phyloP scores from a whole-genome alignment of 2,888 invertebrate genomes.

The Dryobota labecula region DNA sequence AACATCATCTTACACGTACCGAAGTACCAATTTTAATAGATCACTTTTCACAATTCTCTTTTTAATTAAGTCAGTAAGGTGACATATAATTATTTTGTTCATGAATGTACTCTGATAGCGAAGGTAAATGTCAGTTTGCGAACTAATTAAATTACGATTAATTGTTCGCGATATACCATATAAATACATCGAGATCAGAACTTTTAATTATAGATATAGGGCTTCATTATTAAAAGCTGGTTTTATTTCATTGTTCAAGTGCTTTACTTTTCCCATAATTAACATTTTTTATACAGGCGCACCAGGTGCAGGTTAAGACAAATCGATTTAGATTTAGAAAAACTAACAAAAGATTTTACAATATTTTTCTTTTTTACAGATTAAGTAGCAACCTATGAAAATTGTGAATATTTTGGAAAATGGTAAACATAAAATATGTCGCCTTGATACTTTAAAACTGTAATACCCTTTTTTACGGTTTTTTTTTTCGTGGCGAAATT shows the following conservation, averaged over 20 bases:
- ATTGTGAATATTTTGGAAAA: neutral
- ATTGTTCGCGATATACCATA: slow-evolving; percentile 29
- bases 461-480: too few relatives aligned
- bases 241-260: slow-evolving; percentile 10
- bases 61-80: neutral
- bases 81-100: neutral
- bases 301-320: neutral
- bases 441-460: too few relatives aligned
- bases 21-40: neutral
- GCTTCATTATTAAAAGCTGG: slow-evolving; percentile 16
- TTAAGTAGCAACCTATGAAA: neutral
- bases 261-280: slow-evolving; percentile 8
- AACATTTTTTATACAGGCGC: slow-evolving; percentile 5
- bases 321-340: too few relatives aligned
- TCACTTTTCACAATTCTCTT: neutral
- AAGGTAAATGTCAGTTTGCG: slow-evolving; percentile 38
- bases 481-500: too few relatives aligned
- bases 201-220: slow-evolving; percentile 26
- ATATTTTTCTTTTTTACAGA: neutral
- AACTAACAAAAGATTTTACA: neutral
- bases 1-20: neutral
- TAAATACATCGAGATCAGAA: slow-evolving; percentile 24
- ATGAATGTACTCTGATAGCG: slow-evolving; percentile 28
- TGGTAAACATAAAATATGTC: too few relatives aligned
- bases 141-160: slow-evolving; percentile 59